Evolutionary conservation across 2,888 invertebrate species (phyloP).

Genomic region (Teleogryllus oceanicus): DNA sequence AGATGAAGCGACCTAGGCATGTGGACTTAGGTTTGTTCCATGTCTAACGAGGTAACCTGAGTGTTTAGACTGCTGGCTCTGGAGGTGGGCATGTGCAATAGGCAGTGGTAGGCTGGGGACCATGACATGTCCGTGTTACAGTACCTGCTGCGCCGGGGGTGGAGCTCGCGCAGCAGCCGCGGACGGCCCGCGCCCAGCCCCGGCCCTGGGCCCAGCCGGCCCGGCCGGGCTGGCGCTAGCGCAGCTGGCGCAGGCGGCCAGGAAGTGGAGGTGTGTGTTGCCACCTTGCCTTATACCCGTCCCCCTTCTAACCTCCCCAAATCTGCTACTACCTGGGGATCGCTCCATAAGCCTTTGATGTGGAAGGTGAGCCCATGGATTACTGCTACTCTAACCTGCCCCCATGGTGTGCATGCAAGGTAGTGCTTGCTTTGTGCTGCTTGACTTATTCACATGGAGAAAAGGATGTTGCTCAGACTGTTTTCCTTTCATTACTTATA

Average conservation of each 20-base stretch:
- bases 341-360: conserved; percentile 61
- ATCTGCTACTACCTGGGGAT: conserved; percentile 62
- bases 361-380: conserved; percentile 56
- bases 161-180: conserved; percentile 50
- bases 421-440: too few relatives aligned
- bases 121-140: conserved; percentile 41
- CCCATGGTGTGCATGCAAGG: too few relatives aligned
- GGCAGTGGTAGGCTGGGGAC: conserved; percentile 25
- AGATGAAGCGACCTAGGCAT: too few relatives aligned
- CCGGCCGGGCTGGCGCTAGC: conserved; percentile 27
- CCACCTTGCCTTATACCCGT: conserved; percentile 51
- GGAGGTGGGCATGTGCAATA: conserved; percentile 29
- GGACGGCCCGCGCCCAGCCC: conserved; percentile 30
- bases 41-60: too few relatives aligned
- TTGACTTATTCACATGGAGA: too few relatives aligned
- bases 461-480: too few relatives aligned
- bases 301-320: conserved; percentile 57
- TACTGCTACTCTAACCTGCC: conserved; percentile 18
- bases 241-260: conserved; percentile 35
- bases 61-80: conserved; percentile 1
- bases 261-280: conserved; percentile 40
- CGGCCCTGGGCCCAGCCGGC: conserved; percentile 34
- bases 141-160: conserved; percentile 50
- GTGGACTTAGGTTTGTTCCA: too few relatives aligned
- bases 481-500: too few relatives aligned